Percentiles rank a stretch among this genome's conserved stretches.
Evolutionary conservation across 2,113 vertebrate genomes (phyloP).

Genomic region (Microcebus ravelobensis): DNA sequence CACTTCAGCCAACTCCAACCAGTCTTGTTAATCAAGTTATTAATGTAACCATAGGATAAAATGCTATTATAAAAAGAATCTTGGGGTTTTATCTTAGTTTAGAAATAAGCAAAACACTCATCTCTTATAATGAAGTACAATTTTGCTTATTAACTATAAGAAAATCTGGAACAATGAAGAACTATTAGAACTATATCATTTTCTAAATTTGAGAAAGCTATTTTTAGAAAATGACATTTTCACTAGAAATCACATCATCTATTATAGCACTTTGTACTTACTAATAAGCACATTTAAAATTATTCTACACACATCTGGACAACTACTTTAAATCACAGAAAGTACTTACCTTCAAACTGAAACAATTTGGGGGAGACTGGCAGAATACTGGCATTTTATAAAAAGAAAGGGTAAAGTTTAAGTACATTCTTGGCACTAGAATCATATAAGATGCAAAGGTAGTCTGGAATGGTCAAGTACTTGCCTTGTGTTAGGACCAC

Average conservation of each 20-base stretch:
- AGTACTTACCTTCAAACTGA: slow-evolving; percentile 72
- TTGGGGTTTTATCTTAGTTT: slow-evolving; percentile 28
- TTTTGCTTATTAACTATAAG: slow-evolving; percentile 31
- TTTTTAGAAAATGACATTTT: slow-evolving; percentile 61
- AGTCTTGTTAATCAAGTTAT: neutral
- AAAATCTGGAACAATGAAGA: slow-evolving; percentile 46
- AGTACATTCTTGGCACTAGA: slow-evolving; percentile 57
- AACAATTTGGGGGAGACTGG: slow-evolving; percentile 68
- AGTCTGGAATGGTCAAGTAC: neutral
- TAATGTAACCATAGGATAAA: neutral
- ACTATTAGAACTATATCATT: neutral
- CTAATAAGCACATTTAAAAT: slow-evolving; percentile 61
- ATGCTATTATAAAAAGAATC: slow-evolving; percentile 17
- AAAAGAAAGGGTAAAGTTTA: slow-evolving; percentile 72
- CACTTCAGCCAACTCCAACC: neutral
- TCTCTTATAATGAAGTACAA: slow-evolving; percentile 17
- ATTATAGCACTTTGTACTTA: neutral
- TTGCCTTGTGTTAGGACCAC: neutral
- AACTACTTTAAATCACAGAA: slow-evolving; percentile 61
- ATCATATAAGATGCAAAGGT: neutral
- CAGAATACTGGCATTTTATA: slow-evolving; percentile 75
- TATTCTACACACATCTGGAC: slow-evolving; percentile 41
- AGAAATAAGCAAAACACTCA: slow-evolving; percentile 43
- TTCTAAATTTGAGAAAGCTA: slow-evolving; percentile 55
- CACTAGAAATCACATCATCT: slow-evolving; percentile 32